A percentile compares a stretch with the other conserved stretches of the same genome.
Conservation (phyloP, 2,888 invertebrate genomes). For the Nephrotoma appendiculata region DNA sequence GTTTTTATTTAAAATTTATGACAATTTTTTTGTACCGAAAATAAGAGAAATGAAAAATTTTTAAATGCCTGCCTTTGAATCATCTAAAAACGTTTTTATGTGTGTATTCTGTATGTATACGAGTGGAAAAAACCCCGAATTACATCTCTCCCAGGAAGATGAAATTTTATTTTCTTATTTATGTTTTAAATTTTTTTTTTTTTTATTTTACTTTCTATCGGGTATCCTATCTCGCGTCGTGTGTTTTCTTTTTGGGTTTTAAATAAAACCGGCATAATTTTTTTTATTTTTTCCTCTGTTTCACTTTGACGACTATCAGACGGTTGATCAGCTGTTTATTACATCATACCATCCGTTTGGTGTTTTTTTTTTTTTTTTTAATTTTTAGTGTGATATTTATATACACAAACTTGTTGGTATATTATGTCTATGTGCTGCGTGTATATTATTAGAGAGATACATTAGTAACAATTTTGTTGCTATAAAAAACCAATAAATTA, state of each 20-base stretch:
- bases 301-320: background rate
- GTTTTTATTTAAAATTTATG: background rate
- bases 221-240: background rate
- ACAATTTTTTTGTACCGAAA: background rate
- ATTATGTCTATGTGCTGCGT: background rate
- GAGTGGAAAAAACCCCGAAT: background rate
- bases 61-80: background rate
- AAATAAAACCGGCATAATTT: background rate
- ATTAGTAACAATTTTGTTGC: background rate
- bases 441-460: background rate
- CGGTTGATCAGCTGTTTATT: conserved; percentile 4
- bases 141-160: background rate
- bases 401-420: background rate
- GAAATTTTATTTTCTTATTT: background rate
- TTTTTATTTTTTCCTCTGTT: background rate
- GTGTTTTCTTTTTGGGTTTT: background rate
- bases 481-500: background rate
- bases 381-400: background rate
- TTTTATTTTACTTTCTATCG: background rate
- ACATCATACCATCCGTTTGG: background rate
- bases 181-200: background rate
- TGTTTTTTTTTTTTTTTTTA: background rate
- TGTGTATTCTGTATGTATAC: background rate
- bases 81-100: background rate
- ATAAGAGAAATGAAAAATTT: background rate